These are phyloP conservation scores for Cyanocitta stelleri DNA, from an alignment of 2,113 vertebrate genomes.

Conservation along the genomic window DNA sequence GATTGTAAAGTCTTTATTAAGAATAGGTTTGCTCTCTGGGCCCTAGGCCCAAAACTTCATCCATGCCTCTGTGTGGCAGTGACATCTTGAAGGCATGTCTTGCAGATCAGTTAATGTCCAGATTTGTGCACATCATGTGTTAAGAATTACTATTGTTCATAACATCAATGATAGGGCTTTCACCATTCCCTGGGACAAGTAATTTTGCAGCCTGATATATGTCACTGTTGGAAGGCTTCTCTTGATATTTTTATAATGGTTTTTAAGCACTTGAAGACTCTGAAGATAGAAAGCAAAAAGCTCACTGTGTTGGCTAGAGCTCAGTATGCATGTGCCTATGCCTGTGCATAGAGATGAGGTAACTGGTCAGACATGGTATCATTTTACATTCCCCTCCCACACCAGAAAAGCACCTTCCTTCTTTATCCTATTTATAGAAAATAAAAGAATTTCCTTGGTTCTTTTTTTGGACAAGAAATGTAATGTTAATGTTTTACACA, in stretches of 20 bases:
- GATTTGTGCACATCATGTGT: not conserved
- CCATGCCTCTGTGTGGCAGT: not conserved
- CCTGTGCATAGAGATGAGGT: not conserved
- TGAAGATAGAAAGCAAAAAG: not conserved
- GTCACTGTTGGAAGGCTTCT: not conserved
- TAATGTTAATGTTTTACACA: not conserved
- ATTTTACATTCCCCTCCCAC: not conserved
- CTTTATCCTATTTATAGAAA: not conserved
- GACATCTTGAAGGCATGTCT: not conserved
- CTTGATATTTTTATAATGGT: not conserved
- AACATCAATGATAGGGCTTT: not conserved
- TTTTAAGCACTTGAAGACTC: not conserved
- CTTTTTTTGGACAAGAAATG: not conserved
- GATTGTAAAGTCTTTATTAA: not conserved
- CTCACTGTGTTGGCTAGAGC: not conserved
- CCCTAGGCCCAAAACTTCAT: not conserved
- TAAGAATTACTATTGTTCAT: not conserved
- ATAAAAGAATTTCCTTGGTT: not conserved
- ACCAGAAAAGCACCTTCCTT: constrained; percentile 2
- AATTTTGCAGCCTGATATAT: not conserved
- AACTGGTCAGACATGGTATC: not conserved
- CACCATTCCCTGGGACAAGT: not conserved
- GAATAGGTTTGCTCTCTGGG: not conserved
- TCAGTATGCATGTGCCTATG: not conserved
- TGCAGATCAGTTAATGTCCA: not conserved